Percentiles rank a stretch among this genome's conserved stretches.
These are phyloP conservation scores for Clupea harengus DNA, from an alignment of 2,113 vertebrate genomes.

Conservation along the genomic window DNA sequence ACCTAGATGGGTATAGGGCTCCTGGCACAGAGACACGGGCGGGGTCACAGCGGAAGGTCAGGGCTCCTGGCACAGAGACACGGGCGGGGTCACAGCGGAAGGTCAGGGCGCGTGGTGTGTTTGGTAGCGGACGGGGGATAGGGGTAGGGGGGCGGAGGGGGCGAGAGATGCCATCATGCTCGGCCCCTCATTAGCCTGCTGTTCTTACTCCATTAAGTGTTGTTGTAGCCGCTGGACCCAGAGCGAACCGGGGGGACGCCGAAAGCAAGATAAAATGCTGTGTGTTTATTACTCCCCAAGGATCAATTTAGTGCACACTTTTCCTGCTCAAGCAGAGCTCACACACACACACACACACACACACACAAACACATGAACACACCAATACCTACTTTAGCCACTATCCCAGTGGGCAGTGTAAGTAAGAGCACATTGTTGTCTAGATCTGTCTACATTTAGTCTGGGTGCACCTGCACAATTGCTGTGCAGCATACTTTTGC, in stretches of 20 bases:
- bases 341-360: background rate
- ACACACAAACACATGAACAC: background rate
- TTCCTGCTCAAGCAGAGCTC: slow-evolving; percentile 73
- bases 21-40: no score
- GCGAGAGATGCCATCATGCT: slow-evolving; percentile 76
- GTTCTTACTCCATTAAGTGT: slow-evolving; percentile 84
- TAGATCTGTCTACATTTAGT: no score
- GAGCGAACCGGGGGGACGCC: slow-evolving; percentile 71
- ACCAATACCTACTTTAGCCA: background rate
- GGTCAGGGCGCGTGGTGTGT: background rate
- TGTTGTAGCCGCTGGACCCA: slow-evolving; percentile 77
- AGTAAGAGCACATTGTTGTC: background rate
- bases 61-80: no score
- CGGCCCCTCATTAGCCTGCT: slow-evolving; percentile 82
- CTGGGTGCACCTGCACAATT: background rate
- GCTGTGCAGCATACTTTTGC: background rate
- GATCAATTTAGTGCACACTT: slow-evolving; percentile 80
- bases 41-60: background rate
- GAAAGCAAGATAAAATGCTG: slow-evolving; percentile 82
- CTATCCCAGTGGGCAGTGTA: background rate
- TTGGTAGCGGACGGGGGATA: background rate
- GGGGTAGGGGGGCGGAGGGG: slow-evolving; percentile 72
- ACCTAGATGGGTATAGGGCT: background rate
- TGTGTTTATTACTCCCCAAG: slow-evolving; percentile 81
- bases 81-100: background rate